A percentile compares a stretch with the other conserved stretches of the same genome.
Conservation (phyloP, 1,140 invertebrate genomes). For the Drosophila parabipectinata region DNA sequence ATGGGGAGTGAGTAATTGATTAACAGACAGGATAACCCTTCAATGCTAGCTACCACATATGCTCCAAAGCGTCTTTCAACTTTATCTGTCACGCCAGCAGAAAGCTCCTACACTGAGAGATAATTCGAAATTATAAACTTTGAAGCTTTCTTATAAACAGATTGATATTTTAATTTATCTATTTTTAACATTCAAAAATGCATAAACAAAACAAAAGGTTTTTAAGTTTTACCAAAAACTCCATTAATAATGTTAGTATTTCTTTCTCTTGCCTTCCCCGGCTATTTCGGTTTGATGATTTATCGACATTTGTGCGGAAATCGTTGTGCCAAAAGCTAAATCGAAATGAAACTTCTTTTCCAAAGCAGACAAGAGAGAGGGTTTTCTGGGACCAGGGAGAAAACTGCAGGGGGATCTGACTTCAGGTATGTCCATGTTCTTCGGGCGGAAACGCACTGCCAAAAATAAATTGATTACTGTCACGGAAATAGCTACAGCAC, state of each 20-base stretch:
- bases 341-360: slow-evolving; percentile 53
- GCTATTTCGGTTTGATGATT: slow-evolving; percentile 66
- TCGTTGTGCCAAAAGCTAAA: slow-evolving; percentile 70
- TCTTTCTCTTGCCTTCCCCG: neutral
- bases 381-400: slow-evolving; percentile 22
- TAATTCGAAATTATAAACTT: neutral
- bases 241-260: slow-evolving; percentile 28
- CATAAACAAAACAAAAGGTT: too few relatives aligned
- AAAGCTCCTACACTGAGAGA: neutral
- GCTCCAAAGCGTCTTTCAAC: slow-evolving; percentile 54
- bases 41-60: slow-evolving; percentile 55
- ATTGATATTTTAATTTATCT: too few relatives aligned
- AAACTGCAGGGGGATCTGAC: slow-evolving; percentile 49
- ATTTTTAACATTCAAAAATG: too few relatives aligned
- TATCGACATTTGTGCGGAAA: slow-evolving; percentile 79
- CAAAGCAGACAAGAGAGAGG: slow-evolving; percentile 32
- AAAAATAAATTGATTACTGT: slow-evolving; percentile 84
- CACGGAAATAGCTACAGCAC: slow-evolving; percentile 76
- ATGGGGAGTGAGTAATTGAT: slow-evolving; percentile 64
- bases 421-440: slow-evolving; percentile 40
- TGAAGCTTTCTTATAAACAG: too few relatives aligned
- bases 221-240: neutral
- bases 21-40: slow-evolving; percentile 60
- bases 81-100: slow-evolving; percentile 77
- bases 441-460: slow-evolving; percentile 76